phyloP scores from a whole-genome alignment of 2,797 vertebrate genomes.

The Sciurus carolinensis region DNA sequence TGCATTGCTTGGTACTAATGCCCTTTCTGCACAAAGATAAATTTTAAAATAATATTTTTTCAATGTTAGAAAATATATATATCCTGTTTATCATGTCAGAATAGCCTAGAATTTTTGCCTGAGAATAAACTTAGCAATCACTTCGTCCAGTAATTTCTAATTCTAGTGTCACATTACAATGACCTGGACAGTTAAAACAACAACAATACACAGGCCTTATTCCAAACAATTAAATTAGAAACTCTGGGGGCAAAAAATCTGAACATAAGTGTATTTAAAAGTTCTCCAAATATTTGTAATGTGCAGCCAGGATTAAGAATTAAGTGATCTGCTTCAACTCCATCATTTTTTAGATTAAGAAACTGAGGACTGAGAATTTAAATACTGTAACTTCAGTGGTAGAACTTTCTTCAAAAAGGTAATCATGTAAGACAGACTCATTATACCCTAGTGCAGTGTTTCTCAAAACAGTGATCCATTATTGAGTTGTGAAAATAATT shows the following conservation, averaged over 20 bases:
- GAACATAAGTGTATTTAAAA: not conserved
- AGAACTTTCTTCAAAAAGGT: not conserved
- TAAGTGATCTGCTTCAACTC: not conserved
- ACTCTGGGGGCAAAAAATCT: not conserved
- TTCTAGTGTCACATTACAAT: not conserved
- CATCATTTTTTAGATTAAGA: not conserved
- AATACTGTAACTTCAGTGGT: not conserved
- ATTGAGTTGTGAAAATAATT: conserved; percentile 4
- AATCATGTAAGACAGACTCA: not conserved
- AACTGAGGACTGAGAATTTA: not conserved
- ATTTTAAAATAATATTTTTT: not conserved
- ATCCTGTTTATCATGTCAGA: not conserved
- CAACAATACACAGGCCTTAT: not conserved
- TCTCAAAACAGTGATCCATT: not conserved
- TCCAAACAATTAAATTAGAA: not conserved
- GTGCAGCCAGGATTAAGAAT: not conserved
- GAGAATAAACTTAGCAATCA: not conserved
- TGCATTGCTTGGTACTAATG: not conserved
- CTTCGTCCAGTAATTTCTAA: not conserved
- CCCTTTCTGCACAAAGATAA: not conserved
- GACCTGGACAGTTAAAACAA: not conserved
- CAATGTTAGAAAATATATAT: not conserved
- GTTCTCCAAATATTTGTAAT: not conserved
- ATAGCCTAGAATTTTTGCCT: conserved; percentile 3
- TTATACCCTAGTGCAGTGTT: not conserved